These are phyloP conservation scores for Pteruthius melanotis DNA, from an alignment of 2,113 vertebrate genomes.

Conservation along the genomic window DNA sequence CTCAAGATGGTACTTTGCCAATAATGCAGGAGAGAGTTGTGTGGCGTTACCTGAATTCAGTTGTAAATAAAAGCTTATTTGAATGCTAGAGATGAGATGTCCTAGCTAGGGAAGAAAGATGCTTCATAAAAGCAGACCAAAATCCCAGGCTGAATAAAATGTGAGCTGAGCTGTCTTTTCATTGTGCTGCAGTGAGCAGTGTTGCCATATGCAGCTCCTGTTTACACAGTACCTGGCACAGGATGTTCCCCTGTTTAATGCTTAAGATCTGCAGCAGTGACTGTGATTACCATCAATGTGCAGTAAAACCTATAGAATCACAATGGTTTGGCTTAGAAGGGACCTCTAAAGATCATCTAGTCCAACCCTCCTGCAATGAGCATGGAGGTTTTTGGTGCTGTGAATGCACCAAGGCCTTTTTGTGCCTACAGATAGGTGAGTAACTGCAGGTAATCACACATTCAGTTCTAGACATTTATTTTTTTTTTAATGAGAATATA, in stretches of 20 bases:
- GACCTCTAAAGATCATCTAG: background rate
- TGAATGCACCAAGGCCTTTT: background rate
- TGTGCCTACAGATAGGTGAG: background rate
- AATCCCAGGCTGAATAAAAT: background rate
- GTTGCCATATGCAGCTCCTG: background rate
- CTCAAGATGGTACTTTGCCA: background rate
- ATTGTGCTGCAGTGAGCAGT: background rate
- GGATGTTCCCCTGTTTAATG: background rate
- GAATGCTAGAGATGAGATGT: background rate
- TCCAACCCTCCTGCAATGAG: background rate
- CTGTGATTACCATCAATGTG: fast-evolving
- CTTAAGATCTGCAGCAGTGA: background rate
- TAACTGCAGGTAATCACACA: background rate
- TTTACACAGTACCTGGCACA: background rate
- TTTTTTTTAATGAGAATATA: background rate
- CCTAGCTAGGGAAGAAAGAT: background rate
- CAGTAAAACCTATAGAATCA: background rate
- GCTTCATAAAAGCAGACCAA: background rate
- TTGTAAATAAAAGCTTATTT: background rate
- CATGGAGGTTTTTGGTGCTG: background rate
- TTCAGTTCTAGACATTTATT: background rate
- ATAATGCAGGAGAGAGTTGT: background rate
- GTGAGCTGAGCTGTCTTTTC: background rate
- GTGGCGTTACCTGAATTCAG: background rate
- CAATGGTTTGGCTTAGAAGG: background rate